Conservation (phyloP, 2,113 vertebrate species). For the Dasyprocta punctata region DNA sequence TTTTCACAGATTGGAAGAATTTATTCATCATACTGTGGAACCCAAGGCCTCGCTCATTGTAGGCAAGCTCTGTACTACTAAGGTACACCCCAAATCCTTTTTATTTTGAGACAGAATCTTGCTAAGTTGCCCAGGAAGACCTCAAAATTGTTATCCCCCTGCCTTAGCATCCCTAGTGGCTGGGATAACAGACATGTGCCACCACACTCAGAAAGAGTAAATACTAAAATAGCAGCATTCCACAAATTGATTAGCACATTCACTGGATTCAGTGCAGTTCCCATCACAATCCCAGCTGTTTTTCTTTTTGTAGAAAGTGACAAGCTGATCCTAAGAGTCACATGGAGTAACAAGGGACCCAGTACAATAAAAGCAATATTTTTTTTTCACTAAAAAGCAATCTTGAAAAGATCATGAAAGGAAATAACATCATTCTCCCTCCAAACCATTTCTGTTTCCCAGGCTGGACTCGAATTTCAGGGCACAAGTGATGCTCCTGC, state of each 20-base stretch:
- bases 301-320: constrained; percentile 14
- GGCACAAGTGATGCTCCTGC: not conserved
- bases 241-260: not conserved
- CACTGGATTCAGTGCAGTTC: not conserved
- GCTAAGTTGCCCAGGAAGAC: not conserved
- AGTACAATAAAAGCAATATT: not conserved
- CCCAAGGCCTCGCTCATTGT: not conserved
- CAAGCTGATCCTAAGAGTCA: not conserved
- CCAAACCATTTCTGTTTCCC: not conserved
- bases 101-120: not conserved
- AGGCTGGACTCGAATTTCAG: not conserved
- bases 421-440: not conserved
- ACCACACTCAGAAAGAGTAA: not conserved
- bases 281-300: not conserved
- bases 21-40: not conserved
- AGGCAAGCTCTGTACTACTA: not conserved
- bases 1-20: not conserved
- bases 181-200: not conserved
- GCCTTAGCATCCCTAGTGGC: not conserved
- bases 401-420: not conserved
- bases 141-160: not conserved
- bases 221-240: not conserved
- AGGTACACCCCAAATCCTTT: not conserved
- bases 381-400: not conserved
- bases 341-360: not conserved